Evolutionary conservation across 2,888 invertebrate genomes (phyloP).

Genomic region (Drosophila mercatorum): DNA sequence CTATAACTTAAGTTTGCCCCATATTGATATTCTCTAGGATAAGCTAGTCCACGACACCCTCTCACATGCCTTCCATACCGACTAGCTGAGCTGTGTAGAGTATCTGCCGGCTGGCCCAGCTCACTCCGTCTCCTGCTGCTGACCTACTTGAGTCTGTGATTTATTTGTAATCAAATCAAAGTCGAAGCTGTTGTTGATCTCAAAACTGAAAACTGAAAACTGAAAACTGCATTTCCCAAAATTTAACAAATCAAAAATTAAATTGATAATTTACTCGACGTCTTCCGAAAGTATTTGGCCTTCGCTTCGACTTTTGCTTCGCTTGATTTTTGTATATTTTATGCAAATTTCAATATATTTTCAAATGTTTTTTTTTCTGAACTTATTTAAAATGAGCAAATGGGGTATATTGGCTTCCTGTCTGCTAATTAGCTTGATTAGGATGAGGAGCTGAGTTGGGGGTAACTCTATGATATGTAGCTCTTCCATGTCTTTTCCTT

Average conservation of each 20-base stretch:
- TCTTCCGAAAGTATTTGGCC: slow-evolving; percentile 29
- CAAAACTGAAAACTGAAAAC: slow-evolving; percentile 14
- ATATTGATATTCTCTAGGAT: neutral
- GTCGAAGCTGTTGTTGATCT: slow-evolving; percentile 12
- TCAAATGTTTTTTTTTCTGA: neutral
- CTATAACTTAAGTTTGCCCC: neutral
- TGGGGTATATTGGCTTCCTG: neutral
- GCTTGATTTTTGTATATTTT: slow-evolving; percentile 27
- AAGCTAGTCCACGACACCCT: too few relatives aligned
- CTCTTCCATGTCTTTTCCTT: too few relatives aligned
- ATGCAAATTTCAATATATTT: slow-evolving; percentile 15
- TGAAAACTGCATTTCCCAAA: slow-evolving; percentile 15
- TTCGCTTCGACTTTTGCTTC: slow-evolving; percentile 15
- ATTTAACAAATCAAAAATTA: slow-evolving; percentile 31
- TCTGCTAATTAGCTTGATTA: too few relatives aligned
- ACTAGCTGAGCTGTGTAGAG: neutral
- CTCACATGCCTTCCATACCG: neutral
- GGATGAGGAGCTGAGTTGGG: too few relatives aligned
- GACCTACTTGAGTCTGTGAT: slow-evolving; percentile 31
- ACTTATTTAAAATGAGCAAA: neutral
- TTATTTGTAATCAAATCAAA: slow-evolving; percentile 35
- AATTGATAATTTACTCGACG: slow-evolving; percentile 36
- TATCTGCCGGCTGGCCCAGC: neutral
- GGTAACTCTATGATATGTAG: too few relatives aligned
- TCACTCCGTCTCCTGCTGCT: slow-evolving; percentile 8